Percentiles rank a stretch among this genome's conserved stretches.
Evolutionary conservation across 2,888 invertebrate species (phyloP).

Genomic region (Sphaerophoria taeniata): DNA sequence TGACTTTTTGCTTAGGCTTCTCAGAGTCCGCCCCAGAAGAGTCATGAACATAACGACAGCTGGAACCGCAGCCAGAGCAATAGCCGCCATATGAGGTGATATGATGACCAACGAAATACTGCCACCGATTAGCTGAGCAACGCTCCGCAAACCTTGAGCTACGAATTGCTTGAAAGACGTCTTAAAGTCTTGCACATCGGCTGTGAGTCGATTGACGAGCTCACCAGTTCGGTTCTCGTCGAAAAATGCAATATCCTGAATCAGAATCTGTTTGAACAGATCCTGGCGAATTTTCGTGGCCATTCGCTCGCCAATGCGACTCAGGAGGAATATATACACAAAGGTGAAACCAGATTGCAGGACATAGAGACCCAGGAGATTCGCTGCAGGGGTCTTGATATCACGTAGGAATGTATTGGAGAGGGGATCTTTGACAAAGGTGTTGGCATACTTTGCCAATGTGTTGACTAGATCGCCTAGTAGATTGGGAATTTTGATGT

Average conservation of each 20-base stretch:
- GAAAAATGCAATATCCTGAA: constrained; percentile 94
- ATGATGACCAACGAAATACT: constrained; percentile 88
- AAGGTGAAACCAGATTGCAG: constrained; percentile 91
- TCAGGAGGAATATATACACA: constrained; percentile 93
- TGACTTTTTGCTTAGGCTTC: constrained; percentile 90
- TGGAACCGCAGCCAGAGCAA: constrained; percentile 93
- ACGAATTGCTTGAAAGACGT: constrained; percentile 97
- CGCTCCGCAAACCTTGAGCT: constrained; percentile 94
- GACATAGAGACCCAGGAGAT: constrained; percentile 81
- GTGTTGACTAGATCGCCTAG: constrained; percentile 93
- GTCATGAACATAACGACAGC: constrained; percentile 93
- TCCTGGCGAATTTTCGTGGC: constrained; percentile 91
- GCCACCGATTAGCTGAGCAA: constrained; percentile 89
- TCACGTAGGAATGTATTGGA: constrained; percentile 81
- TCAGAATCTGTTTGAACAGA: constrained; percentile 91
- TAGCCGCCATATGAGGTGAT: constrained; percentile 94
- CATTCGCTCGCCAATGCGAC: constrained; percentile 94
- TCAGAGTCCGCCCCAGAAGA: constrained; percentile 90
- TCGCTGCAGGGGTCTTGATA: constrained; percentile 80
- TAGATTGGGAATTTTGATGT: constrained; percentile 94
- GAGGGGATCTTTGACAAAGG: constrained; percentile 82
- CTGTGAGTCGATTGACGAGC: constrained; percentile 94
- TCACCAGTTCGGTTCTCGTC: constrained; percentile 96
- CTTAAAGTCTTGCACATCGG: constrained; percentile 98
- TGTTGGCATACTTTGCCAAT: constrained; percentile 85